phyloP scores from a whole-genome alignment of 2,113 vertebrate genomes.

The Varanus komodoensis region DNA sequence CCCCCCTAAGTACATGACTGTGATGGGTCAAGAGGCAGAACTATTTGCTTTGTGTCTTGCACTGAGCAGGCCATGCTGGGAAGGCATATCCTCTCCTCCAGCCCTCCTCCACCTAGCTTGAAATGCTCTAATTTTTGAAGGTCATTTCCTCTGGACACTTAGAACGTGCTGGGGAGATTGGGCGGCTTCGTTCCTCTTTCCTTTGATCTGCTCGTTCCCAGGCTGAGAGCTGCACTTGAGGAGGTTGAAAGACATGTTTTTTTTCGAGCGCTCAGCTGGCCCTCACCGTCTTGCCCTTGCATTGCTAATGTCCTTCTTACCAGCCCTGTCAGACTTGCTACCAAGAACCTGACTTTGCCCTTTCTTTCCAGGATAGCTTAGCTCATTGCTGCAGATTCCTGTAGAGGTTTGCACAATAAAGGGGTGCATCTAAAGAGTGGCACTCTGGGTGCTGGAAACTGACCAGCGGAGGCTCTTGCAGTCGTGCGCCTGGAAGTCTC shows the following conservation, averaged over 20 bases:
- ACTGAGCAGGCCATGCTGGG: background rate
- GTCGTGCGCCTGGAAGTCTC: too few relatives aligned
- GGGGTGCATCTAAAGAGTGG: background rate
- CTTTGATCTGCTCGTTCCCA: background rate
- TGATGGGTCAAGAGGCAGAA: too few relatives aligned
- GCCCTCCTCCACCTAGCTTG: rapidly evolving
- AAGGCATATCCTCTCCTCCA: background rate
- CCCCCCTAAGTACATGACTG: background rate
- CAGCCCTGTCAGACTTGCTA: too few relatives aligned
- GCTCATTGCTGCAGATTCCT: background rate
- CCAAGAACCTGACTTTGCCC: too few relatives aligned
- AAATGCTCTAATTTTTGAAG: background rate
- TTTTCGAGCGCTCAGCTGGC: background rate
- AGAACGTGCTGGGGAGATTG: too few relatives aligned
- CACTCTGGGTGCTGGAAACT: background rate
- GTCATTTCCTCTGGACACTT: too few relatives aligned
- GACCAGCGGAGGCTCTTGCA: background rate
- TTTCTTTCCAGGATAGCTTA: background rate
- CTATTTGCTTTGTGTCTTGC: background rate
- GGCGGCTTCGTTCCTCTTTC: background rate
- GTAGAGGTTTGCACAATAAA: background rate
- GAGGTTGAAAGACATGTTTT: background rate
- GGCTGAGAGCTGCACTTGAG: background rate
- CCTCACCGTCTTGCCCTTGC: background rate
- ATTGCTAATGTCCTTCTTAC: background rate